Conservation (phyloP, 1,140 invertebrate species). For the Drosophila sucinea region DNA sequence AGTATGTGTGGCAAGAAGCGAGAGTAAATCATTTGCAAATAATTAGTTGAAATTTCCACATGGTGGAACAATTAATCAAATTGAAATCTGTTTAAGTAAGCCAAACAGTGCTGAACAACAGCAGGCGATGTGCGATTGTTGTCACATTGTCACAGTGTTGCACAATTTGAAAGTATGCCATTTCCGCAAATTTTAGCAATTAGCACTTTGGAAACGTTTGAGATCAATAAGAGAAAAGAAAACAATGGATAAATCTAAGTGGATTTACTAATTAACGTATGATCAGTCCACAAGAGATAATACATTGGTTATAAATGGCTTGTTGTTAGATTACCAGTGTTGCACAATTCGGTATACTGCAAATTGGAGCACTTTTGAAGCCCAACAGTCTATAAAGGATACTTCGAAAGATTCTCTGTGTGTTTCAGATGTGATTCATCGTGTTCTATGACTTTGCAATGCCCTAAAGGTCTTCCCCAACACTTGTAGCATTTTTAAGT, state of each 20-base stretch:
- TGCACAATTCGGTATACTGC: no score
- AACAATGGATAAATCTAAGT: not conserved
- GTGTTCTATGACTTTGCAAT: no score
- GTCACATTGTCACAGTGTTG: not conserved
- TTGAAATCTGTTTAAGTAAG: conserved; percentile 4
- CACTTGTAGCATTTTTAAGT: not conserved
- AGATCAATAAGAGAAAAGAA: not conserved
- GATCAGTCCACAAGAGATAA: no score
- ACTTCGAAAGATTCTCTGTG: no score
- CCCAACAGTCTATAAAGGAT: no score
- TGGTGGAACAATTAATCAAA: not conserved
- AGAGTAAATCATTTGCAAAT: conserved; percentile 14
- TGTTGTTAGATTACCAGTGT: no score
- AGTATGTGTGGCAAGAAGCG: conserved; percentile 11
- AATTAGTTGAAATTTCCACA: conserved; percentile 21
- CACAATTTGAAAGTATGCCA: not conserved
- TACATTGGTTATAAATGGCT: no score
- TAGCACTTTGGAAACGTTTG: not conserved
- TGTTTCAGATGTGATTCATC: no score
- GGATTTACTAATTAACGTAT: no score
- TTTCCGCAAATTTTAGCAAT: not conserved
- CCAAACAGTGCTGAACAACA: conserved; percentile 9
- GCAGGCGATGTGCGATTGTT: not conserved
- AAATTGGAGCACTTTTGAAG: no score
- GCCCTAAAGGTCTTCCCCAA: not conserved